A percentile compares a stretch with the other conserved stretches of the same genome.
phyloP scores from a whole-genome alignment of 2,113 vertebrate species.

The Phyllostomus discolor region DNA sequence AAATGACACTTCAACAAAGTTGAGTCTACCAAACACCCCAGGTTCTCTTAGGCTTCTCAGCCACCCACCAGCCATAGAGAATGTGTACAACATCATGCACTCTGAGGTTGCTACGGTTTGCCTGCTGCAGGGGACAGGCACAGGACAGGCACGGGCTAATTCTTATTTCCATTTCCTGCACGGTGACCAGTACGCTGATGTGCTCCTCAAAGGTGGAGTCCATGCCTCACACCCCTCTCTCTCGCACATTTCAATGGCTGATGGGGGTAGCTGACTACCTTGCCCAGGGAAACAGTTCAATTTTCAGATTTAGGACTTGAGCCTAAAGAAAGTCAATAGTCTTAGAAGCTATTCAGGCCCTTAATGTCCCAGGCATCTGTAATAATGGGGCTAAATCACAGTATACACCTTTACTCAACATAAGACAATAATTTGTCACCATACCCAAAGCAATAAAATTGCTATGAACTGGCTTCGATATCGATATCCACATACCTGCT shows the following conservation, averaged over 20 bases:
- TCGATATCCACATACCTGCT: conserved; percentile 85
- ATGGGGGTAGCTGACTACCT: background rate
- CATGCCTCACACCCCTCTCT: background rate
- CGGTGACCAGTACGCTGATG: background rate
- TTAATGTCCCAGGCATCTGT: background rate
- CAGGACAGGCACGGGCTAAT: rapidly evolving
- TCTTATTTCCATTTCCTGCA: background rate
- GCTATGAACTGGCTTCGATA: background rate
- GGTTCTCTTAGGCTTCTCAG: background rate
- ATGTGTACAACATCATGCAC: background rate
- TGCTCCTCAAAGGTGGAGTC: background rate
- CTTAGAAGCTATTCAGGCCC: background rate
- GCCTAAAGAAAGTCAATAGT: background rate
- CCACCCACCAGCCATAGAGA: background rate
- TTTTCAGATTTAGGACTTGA: background rate
- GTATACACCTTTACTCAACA: background rate
- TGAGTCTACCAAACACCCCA: background rate
- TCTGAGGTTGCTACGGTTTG: background rate
- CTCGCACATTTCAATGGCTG: background rate
- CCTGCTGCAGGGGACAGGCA: background rate
- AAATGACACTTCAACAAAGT: background rate
- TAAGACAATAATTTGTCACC: background rate
- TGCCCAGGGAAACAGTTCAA: background rate
- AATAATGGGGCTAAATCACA: background rate
- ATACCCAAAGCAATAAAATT: background rate